phyloP scores from a whole-genome alignment of 2,888 invertebrate genomes.

The Andrena camellia region DNA sequence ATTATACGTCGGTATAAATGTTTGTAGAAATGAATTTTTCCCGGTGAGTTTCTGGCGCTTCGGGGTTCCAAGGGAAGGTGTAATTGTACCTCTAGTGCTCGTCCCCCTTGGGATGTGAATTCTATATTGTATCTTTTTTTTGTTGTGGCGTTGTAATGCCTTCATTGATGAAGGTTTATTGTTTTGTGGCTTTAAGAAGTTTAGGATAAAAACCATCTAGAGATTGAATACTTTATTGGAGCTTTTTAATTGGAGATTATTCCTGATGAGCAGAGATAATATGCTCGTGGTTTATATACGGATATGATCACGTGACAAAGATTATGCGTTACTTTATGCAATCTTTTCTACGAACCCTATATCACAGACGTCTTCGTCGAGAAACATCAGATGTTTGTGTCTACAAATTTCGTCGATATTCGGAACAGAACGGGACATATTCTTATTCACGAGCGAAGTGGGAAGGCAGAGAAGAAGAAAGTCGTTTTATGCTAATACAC shows the following conservation, averaged over 20 bases:
- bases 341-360: background rate
- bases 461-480: slow-evolving; percentile 54
- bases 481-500: slow-evolving; percentile 75
- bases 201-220: too few relatives aligned
- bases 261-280: background rate
- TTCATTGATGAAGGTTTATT: too few relatives aligned
- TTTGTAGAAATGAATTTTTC: background rate
- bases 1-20: background rate
- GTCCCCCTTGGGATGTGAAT: too few relatives aligned
- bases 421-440: slow-evolving; percentile 19
- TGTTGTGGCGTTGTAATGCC: too few relatives aligned
- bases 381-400: background rate
- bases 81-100: background rate
- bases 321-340: slow-evolving; percentile 1
- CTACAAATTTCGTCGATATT: slow-evolving; percentile 32
- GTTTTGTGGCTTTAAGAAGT: too few relatives aligned
- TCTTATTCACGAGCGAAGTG: slow-evolving; percentile 27
- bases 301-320: slow-evolving; percentile 5
- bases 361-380: slow-evolving; percentile 6
- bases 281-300: slow-evolving; percentile 6
- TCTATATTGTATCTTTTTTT: too few relatives aligned
- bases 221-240: too few relatives aligned
- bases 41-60: background rate
- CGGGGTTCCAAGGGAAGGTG: background rate
- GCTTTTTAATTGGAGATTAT: background rate